A percentile compares a stretch with the other conserved stretches of the same genome.
phyloP scores from a whole-genome alignment of 1,140 invertebrate genomes.

The Drosophila sp. region DNA sequence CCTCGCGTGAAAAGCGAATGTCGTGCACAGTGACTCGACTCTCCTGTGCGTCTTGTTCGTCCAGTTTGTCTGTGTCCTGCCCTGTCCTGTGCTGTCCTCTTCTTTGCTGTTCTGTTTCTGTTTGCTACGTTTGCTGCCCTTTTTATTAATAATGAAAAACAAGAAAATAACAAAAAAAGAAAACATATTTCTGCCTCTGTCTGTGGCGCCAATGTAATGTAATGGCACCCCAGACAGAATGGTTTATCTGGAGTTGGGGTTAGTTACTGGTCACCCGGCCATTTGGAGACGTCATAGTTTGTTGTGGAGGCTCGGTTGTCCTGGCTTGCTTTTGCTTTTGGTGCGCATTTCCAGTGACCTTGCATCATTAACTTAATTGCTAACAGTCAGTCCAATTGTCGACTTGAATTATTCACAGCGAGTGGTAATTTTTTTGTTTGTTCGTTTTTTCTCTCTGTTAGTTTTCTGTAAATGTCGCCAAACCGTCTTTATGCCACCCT shows the following conservation, averaged over 20 bases:
- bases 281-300: conserved; percentile 56
- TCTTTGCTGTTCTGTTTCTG: conserved; percentile 35
- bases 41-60: conserved; percentile 6
- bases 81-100: conserved; percentile 44
- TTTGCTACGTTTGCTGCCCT: conserved; percentile 34
- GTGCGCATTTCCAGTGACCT: conserved; percentile 73
- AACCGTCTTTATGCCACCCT: conserved; percentile 4
- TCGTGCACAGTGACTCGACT: conserved; percentile 1
- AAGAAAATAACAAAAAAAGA: conserved; percentile 11
- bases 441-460: not conserved
- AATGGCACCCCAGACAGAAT: conserved; percentile 48
- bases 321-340: not conserved
- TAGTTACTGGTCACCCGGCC: conserved; percentile 38
- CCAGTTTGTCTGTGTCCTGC: conserved; percentile 23
- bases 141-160: conserved; percentile 13
- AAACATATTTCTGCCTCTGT: conserved; percentile 38
- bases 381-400: conserved; percentile 70
- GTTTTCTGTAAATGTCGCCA: conserved; percentile 57
- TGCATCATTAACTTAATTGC: conserved; percentile 80
- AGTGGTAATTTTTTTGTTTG: conserved; percentile 41
- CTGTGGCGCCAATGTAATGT: conserved; percentile 65
- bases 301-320: not conserved
- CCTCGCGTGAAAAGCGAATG: conserved; percentile 56
- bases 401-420: conserved; percentile 72
- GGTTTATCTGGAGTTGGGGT: not conserved